Conservation (phyloP, 2,797 vertebrate genomes). For the Liparis tanakae region DNA sequence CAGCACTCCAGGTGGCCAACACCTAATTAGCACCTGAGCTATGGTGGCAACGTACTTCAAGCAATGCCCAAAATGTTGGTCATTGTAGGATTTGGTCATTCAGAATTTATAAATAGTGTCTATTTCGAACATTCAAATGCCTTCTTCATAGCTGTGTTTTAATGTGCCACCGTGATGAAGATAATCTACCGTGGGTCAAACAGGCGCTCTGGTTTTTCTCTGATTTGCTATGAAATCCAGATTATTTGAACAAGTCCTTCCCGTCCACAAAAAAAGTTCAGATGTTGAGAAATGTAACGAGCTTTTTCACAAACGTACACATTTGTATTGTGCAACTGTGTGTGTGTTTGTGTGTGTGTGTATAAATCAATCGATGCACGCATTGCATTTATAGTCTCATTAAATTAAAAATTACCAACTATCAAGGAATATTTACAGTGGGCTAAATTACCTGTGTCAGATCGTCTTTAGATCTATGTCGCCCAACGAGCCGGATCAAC, state of each 20-base stretch:
- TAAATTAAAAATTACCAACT: conserved; percentile 29
- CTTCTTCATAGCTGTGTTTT: conserved; percentile 47
- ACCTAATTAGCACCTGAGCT: conserved; percentile 34
- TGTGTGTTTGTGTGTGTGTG: conserved; percentile 22
- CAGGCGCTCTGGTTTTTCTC: conserved; percentile 16
- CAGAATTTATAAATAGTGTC: conserved; percentile 25
- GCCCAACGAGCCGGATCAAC: conserved; percentile 1
- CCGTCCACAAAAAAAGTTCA: conserved; percentile 28
- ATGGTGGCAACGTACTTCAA: conserved; percentile 19
- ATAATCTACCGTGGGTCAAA: conserved; percentile 36
- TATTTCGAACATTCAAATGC: conserved; percentile 50
- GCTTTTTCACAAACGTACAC: conserved; percentile 36
- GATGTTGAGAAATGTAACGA: conserved; percentile 13
- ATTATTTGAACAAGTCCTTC: conserved; percentile 9
- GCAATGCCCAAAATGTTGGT: conserved; percentile 25
- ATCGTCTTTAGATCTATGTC: neutral
- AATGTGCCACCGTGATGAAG: conserved; percentile 25
- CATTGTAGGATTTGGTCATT: conserved; percentile 36
- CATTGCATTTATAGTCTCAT: conserved; percentile 13
- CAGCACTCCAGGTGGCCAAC: conserved; percentile 34
- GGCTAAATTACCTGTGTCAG: conserved; percentile 8
- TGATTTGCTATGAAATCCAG: conserved; percentile 13
- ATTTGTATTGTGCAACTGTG: conserved; percentile 37
- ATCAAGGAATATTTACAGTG: conserved; percentile 14
- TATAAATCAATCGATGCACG: neutral